Evolutionary conservation across 2,888 invertebrate species (phyloP).

Genomic region (Nemotelus pantherinus): DNA sequence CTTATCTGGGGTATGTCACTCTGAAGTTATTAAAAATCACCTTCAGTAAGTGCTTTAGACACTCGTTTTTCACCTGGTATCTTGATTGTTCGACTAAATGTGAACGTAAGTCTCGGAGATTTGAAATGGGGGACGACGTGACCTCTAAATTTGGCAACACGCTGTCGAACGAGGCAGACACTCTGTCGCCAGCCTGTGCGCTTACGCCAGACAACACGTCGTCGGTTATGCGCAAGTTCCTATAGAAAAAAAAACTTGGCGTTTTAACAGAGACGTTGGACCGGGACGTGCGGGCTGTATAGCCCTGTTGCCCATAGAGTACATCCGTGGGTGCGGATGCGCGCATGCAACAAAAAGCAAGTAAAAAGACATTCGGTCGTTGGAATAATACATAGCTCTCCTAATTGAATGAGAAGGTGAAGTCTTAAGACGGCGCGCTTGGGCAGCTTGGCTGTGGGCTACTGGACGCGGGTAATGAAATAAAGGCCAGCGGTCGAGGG

Average conservation of each 20-base stretch:
- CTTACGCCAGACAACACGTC: slow-evolving; percentile 80
- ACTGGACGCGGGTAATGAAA: slow-evolving; percentile 2
- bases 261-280: slow-evolving; percentile 53
- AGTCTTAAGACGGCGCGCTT: slow-evolving; percentile 35
- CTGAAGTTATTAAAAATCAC: not conserved
- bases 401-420: slow-evolving; percentile 50
- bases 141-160: slow-evolving; percentile 69
- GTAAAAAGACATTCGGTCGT: slow-evolving; percentile 17
- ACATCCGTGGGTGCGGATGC: not conserved
- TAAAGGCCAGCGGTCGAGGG: not conserved
- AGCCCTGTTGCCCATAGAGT: slow-evolving; percentile 19
- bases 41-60: too few species aligned
- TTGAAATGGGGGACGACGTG: slow-evolving; percentile 1
- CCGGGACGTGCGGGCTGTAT: not conserved
- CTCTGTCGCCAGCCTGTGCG: slow-evolving; percentile 90
- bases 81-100: too few species aligned
- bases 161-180: slow-evolving; percentile 85
- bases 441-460: slow-evolving; percentile 20
- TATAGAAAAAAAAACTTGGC: slow-evolving; percentile 14
- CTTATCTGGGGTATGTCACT: not conserved
- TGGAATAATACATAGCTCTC: slow-evolving; percentile 34
- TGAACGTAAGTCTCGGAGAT: too few species aligned
- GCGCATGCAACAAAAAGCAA: slow-evolving; percentile 30
- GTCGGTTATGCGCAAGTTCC: slow-evolving; percentile 60
- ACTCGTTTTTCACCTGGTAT: too few species aligned